A percentile compares a stretch with the other conserved stretches of the same genome.
These are phyloP conservation scores for Phytoseiulus persimilis DNA, from an alignment of 2,888 invertebrate genomes.

Conservation along the genomic window DNA sequence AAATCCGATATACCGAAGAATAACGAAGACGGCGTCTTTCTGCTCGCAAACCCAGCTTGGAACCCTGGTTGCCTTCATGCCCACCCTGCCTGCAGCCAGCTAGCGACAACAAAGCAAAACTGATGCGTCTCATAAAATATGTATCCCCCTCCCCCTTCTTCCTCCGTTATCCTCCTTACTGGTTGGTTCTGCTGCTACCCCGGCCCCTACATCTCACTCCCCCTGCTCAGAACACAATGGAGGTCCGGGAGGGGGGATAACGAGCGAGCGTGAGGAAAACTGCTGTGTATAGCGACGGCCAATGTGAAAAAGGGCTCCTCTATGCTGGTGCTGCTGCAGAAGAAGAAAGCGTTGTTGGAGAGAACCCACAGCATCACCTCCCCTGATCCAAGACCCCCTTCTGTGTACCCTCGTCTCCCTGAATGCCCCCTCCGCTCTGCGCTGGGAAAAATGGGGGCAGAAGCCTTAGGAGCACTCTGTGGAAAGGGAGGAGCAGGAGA, in stretches of 20 bases:
- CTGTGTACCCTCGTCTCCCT: neutral
- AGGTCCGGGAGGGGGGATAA: neutral
- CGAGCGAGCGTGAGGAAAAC: conserved; percentile 5
- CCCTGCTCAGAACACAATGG: neutral
- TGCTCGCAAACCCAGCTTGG: neutral
- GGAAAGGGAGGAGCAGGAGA: conserved; percentile 26
- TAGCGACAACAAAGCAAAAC: conserved; percentile 37
- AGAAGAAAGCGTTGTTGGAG: conserved; percentile 34
- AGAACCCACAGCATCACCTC: conserved; percentile 13
- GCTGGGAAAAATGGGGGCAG: neutral
- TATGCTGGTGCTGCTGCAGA: neutral
- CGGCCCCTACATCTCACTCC: neutral
- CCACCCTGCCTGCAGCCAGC: neutral
- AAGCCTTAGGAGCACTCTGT: conserved; percentile 35
- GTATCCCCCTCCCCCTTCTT: neutral
- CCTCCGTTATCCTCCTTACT: neutral
- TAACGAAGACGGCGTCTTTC: neutral
- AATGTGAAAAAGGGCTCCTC: conserved; percentile 5
- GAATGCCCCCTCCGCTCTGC: neutral
- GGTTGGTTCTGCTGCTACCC: neutral
- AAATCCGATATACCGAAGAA: too few species aligned
- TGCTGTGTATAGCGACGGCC: neutral
- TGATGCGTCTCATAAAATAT: conserved; percentile 39
- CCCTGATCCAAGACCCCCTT: too few species aligned
- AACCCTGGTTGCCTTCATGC: neutral